A percentile compares a stretch with the other conserved stretches of the same genome.
phyloP scores from a whole-genome alignment of 1,140 invertebrate species.

The Trichonephila clavipes region DNA sequence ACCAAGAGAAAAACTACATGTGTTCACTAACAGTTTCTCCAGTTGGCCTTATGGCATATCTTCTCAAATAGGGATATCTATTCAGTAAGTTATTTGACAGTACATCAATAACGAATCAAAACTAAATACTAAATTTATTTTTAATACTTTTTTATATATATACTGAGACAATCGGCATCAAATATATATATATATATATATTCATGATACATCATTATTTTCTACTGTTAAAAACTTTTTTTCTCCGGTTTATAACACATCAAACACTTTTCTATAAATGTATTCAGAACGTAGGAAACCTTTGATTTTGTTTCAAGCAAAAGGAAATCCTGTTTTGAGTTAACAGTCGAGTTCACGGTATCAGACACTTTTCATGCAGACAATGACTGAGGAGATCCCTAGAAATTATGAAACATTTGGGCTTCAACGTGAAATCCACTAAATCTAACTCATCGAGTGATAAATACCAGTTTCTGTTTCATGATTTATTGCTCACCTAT shows the following conservation, averaged over 20 bases:
- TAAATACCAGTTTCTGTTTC: background rate
- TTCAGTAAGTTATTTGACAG: no score
- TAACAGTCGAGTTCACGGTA: background rate
- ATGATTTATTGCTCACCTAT: background rate
- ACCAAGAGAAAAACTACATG: no score
- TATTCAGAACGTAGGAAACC: background rate
- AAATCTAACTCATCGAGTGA: background rate
- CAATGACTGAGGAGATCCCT: background rate
- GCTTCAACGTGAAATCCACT: background rate
- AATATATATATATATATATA: no score
- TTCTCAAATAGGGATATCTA: no score
- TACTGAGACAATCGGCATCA: no score
- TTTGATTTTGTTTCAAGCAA: background rate
- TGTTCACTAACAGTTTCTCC: background rate
- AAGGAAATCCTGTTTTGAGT: background rate
- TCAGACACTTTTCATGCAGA: background rate
- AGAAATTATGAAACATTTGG: background rate
- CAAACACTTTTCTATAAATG: background rate
- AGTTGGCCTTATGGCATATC: no score
- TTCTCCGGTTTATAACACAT: no score
- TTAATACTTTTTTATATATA: no score
- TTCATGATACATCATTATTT: no score
- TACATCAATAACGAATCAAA: no score
- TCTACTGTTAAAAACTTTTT: no score
- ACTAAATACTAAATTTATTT: no score